Base-by-base conservation (phyloP, 2,888 invertebrate genomes). In the Mythimna albipuncta region DNA sequence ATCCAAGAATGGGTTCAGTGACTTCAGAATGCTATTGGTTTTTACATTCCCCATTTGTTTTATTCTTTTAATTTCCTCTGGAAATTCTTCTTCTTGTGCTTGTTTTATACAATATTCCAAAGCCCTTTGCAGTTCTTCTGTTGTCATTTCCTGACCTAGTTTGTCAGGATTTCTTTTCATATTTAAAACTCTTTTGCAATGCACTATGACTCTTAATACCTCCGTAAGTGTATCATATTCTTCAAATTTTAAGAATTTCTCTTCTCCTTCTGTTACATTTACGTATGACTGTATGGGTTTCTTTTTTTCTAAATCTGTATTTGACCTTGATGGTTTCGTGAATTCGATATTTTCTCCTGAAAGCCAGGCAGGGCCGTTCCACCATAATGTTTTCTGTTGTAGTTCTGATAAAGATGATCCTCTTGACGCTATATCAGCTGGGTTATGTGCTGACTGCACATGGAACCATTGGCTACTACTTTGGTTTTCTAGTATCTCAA, bases 401-500 rank as follows among this genome's bases (percentile, higher is more conserved):
- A 85, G 63, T 16, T 84, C 75, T 6, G 41, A 26, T 35, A 79
- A 35, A 9, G 64, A 47, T 64, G 69, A 74, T 32, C 82, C 81
- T 69, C 83, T 50, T 6, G 85, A 82, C 6, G 83, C 84, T 32
- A 77, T 38, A 61, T 85, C 84, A 1, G 86, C 85, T n/a, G 86
- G 84, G 50, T 87, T 85, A 0, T 82, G 64, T 10, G 64, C 35
- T 2, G 84, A 79, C 19, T 64, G 52, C 9, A 85, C 84, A 58
- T 84, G 84, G 52, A 64, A 74, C 82, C 84, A 85, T 10, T 76
- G 57, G 19, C 38, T 67, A 26, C 66, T 72, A 35, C 61, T 62
- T 47, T 66, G 50, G 21, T 75, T 54, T 32, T 81, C 70, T 21
- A 67, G 44, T 21, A 85, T 86, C 69, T 86, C 81, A 7, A 81